Percentiles rank a stretch among this genome's conserved stretches.
Evolutionary conservation across 1,140 invertebrate species (phyloP).

Genomic region (Parasteatoda tepidariorum): DNA sequence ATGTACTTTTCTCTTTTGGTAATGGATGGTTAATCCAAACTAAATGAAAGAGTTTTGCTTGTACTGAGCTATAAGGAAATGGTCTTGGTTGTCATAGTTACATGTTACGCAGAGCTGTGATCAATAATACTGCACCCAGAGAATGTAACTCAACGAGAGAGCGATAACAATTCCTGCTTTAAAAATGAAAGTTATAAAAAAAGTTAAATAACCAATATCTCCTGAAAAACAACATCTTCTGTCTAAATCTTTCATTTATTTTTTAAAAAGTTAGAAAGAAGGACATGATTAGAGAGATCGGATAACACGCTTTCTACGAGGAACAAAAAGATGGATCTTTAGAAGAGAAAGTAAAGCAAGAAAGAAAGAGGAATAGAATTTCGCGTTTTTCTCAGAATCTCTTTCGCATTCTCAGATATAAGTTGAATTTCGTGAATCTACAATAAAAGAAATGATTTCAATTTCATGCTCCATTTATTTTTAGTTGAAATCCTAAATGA

Average conservation of each 20-base stretch:
- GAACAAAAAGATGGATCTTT: not conserved
- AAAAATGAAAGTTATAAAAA: slow-evolving; percentile 12
- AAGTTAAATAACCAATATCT: not conserved
- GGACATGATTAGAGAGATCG: not conserved
- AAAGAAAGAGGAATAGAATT: too few species aligned
- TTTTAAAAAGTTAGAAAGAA: not conserved
- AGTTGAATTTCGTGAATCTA: not conserved
- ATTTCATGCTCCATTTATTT: not conserved
- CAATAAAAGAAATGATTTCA: not conserved
- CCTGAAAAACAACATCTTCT: not conserved
- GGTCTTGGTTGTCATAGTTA: slow-evolving; percentile 48
- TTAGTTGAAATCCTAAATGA: not conserved
- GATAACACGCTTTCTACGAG: not conserved
- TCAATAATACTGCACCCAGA: slow-evolving; percentile 30
- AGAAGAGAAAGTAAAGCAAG: too few species aligned
- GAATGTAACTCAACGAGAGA: not conserved
- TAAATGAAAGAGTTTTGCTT: slow-evolving; percentile 23
- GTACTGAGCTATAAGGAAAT: not conserved
- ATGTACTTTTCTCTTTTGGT: not conserved
- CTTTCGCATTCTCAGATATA: not conserved
- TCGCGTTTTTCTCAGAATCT: not conserved
- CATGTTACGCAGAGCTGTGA: slow-evolving; percentile 44
- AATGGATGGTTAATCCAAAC: not conserved
- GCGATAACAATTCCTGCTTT: slow-evolving; percentile 17
- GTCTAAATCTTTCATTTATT: not conserved